Percentiles rank a stretch among this genome's conserved stretches.
Conservation (phyloP, 2,797 vertebrate genomes). For the Spea hammondii region DNA sequence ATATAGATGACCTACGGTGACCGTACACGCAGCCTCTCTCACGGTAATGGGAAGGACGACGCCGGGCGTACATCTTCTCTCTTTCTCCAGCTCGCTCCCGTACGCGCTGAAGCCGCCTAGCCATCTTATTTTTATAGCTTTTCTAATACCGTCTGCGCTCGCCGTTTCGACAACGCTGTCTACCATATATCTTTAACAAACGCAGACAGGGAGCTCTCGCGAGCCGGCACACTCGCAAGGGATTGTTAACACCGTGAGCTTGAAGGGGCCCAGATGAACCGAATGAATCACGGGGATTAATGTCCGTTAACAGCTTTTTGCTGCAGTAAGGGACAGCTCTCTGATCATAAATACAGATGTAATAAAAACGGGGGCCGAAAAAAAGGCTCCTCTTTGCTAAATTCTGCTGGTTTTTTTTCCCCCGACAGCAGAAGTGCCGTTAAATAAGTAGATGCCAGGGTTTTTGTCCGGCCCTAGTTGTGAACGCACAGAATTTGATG, state of each 20-base stretch:
- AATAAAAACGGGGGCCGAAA: constrained; percentile 1
- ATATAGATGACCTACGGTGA: constrained; percentile 2
- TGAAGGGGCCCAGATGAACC: constrained; percentile 36
- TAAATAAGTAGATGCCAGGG: neutral
- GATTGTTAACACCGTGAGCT: constrained; percentile 28
- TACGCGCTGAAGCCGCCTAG: neutral
- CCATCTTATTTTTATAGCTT: constrained; percentile 23
- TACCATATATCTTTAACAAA: constrained; percentile 31
- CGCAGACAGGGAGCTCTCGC: neutral
- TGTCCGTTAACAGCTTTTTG: constrained; percentile 22
- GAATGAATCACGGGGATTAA: constrained; percentile 41
- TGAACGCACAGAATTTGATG: neutral
- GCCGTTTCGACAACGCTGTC: neutral
- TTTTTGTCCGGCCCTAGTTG: neutral
- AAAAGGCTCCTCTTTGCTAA: constrained; percentile 14
- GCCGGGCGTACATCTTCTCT: neutral
- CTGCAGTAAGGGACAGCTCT: constrained; percentile 36
- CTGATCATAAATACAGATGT: constrained; percentile 24
- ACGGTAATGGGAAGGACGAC: constrained; percentile 17
- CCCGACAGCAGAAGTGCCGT: neutral
- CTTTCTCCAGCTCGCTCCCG: neutral
- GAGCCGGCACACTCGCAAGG: constrained; percentile 1
- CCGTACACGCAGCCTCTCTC: constrained; percentile 6
- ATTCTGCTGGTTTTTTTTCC: constrained; percentile 16
- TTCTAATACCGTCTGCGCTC: constrained; percentile 14